Conservation (phyloP, 2,797 vertebrate genomes). For the Pipistrellus pipistrellus region DNA sequence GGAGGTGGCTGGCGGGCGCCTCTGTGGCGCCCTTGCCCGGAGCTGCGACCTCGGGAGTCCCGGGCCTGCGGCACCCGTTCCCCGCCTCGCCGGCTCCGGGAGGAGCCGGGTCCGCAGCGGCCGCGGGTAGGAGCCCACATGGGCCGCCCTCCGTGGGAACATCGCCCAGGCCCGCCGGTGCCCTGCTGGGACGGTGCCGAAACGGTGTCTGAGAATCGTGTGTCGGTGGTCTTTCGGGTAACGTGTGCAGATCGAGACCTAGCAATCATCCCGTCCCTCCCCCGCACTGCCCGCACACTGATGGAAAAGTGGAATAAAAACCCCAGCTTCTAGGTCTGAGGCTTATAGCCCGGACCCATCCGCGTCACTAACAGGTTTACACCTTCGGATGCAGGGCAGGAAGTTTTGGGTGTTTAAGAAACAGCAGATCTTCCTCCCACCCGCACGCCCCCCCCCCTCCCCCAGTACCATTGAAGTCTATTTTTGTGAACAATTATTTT, state of each 20-base stretch:
- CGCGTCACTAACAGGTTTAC: background rate
- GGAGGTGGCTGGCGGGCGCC: background rate
- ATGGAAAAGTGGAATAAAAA: background rate
- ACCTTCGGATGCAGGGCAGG: background rate
- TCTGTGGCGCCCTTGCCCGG: too few relatives aligned
- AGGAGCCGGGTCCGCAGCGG: background rate
- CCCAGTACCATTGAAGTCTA: background rate
- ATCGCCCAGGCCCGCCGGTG: background rate
- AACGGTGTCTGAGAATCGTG: too few relatives aligned
- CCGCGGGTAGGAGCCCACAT: background rate
- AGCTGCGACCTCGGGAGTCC: background rate
- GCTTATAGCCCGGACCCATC: background rate
- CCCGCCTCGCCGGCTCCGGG: background rate
- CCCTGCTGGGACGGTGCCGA: background rate
- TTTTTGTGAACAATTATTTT: background rate
- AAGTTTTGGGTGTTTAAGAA: background rate
- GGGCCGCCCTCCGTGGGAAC: background rate
- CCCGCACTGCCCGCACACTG: background rate
- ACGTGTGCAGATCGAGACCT: rapidly evolving
- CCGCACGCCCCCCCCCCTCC: too few relatives aligned
- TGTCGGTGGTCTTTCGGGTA: background rate
- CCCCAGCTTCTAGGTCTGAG: background rate
- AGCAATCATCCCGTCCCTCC: background rate
- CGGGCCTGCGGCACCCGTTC: background rate
- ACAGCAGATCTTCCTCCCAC: background rate